These are phyloP conservation scores for Blastobasis adustella DNA, from an alignment of 2,888 invertebrate genomes.

Conservation along the genomic window DNA sequence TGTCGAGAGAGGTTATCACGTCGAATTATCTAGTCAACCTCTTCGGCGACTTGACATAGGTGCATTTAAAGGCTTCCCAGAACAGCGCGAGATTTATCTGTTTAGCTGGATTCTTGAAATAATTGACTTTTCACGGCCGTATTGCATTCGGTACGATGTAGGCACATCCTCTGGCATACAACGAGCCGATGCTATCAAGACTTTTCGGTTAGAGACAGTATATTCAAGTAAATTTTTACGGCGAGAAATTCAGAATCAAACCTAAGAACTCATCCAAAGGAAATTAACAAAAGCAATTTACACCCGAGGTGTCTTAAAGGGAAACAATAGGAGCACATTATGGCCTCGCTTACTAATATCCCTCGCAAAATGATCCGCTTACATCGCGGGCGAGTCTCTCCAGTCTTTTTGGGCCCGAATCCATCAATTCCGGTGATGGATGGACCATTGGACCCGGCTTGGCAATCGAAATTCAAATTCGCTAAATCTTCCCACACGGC, in stretches of 20 bases:
- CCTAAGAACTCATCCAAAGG: background rate
- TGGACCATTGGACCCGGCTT: constrained; percentile 53
- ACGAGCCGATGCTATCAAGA: too few relatives aligned
- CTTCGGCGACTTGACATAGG: too few relatives aligned
- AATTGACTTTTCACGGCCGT: too few relatives aligned
- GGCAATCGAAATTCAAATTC: constrained; percentile 73
- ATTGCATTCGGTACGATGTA: too few relatives aligned
- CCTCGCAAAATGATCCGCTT: constrained; percentile 58
- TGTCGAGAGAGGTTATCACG: too few relatives aligned
- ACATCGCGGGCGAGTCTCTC: constrained; percentile 54
- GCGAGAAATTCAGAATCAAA: background rate
- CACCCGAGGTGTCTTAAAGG: constrained; percentile 11
- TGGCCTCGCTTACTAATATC: constrained; percentile 60
- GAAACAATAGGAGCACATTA: constrained; percentile 46
- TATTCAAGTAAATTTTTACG: too few relatives aligned
- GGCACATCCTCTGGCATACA: too few relatives aligned
- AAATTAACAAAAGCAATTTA: constrained; percentile 9
- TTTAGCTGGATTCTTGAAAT: too few relatives aligned
- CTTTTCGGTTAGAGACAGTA: too few relatives aligned
- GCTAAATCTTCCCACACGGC: constrained; percentile 73
- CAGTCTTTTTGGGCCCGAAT: constrained; percentile 67
- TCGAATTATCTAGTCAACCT: too few relatives aligned
- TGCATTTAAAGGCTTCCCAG: too few relatives aligned
- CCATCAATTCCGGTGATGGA: constrained; percentile 73
- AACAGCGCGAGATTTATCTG: too few relatives aligned